Evolutionary conservation across 2,888 invertebrate genomes (phyloP).

Genomic region (Ophioninae sp.): DNA sequence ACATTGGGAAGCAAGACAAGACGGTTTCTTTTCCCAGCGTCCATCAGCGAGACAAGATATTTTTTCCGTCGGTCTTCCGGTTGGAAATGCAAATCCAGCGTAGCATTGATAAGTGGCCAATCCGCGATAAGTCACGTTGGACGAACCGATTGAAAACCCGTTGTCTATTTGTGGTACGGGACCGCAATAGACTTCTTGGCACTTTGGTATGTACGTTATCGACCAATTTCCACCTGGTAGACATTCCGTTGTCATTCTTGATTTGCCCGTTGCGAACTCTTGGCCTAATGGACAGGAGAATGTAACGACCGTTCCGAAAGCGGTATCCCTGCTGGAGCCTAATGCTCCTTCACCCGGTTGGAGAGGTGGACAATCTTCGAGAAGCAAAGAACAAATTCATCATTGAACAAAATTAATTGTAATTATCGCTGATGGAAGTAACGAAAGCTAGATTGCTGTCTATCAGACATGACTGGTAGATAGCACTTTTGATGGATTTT

Average conservation of each 20-base stretch:
- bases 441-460: no score
- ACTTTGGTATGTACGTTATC: slow-evolving; percentile 93
- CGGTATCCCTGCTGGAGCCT: slow-evolving; percentile 95
- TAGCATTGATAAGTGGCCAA: slow-evolving; percentile 98
- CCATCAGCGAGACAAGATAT: slow-evolving; percentile 95
- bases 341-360: slow-evolving; percentile 93
- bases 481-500: slow-evolving; percentile 57
- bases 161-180: slow-evolving; percentile 99
- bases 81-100: slow-evolving; percentile 96
- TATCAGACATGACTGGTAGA: neutral
- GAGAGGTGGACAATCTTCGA: slow-evolving; percentile 91
- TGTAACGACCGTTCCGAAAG: slow-evolving; percentile 93
- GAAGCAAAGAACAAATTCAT: slow-evolving; percentile 40
- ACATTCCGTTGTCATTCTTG: slow-evolving; percentile 92
- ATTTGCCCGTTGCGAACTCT: slow-evolving; percentile 95
- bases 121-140: slow-evolving; percentile 96
- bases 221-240: slow-evolving; percentile 96
- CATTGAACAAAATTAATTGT: neutral
- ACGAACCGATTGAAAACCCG: slow-evolving; percentile 97
- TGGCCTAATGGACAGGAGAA: slow-evolving; percentile 97
- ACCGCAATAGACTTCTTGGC: slow-evolving; percentile 98
- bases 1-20: slow-evolving; percentile 96
- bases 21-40: slow-evolving; percentile 95
- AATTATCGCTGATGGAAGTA: no score
- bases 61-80: slow-evolving; percentile 92